Base-by-base conservation (phyloP, 2,888 invertebrate species). In the Drosophila phalerata region DNA sequence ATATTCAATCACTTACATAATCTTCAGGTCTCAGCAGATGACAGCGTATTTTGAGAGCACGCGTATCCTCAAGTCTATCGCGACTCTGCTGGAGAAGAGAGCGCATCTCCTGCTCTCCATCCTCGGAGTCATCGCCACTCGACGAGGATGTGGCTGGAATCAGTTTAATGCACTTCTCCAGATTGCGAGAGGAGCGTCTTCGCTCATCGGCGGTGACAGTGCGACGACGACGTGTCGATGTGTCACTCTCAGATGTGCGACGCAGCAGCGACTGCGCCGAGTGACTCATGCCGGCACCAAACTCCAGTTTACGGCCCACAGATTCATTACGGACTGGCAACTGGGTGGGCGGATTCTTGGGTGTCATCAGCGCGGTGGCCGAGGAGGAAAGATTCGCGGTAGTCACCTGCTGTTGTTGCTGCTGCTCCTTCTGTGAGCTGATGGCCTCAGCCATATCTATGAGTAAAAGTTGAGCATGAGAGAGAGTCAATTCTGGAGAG, bases 21-120 rank as follows among this genome's bases (percentile, higher is more conserved):
- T 93, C 93, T 84, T 93, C 93, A 11, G 93, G 92, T 56, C 92
- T 86, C 40, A 93, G 85, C 65, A 93, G 85, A 85, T 93, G 93
- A 61, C 92, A 92, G 67, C 92, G 92, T 76, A 92, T 92, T 72
- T 92, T 92, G 11, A 93, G 78, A 8, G 92, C 90, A 34, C 91
- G 90, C 37, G 93, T 93, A 58, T 93, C 91, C 64, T 93, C 93
- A 22, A 93, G 79, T 32, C 91, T 89, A 65, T 90, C 90, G 73
- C 90, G 89, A 65, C 91, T 92, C 79, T 93, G 93, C 40, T 90
- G 85, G 47, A 93, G 67, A 8, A 93, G 77, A 55, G 90, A 92
- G 30, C 90, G 92, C 86, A 93, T 90, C 83, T 93, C 93, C 70
- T 92, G 91, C 63, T 93, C 93, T 28, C 91, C 92, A 57, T 92